Base-by-base conservation (phyloP, 2,797 vertebrate species). In the Phalanger gymnotis region DNA sequence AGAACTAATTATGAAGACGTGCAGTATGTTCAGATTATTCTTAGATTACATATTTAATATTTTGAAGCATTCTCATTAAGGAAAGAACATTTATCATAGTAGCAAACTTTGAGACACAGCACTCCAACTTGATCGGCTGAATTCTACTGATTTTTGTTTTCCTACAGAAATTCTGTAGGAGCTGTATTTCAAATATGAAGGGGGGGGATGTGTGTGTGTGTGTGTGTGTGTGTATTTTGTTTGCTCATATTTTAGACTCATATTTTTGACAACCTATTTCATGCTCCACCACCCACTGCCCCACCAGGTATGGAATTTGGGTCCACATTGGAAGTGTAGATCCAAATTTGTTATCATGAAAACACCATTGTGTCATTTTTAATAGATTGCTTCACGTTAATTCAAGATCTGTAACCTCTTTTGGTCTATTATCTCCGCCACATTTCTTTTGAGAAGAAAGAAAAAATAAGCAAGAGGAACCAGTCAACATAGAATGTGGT, bases 201-300 rank as follows among this genome's bases (percentile, higher is more conserved):
- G 90, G 92, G 91, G n/a, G 52, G 90, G 3, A 94, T 98, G 98
- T 96, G 95, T 93, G 56, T 95, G n/a, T 53, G 54, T 73, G 16
- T 73, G 31, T 73, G 6, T 40, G 0, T 81, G n/a, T 0, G n/a
- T 81, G 12, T 95, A 61, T 27, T 47, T 92, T 53, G 92, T 93
- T 96, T 92, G 97, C 97, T 98, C 96, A 97, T 98, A 98, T 98
- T 98, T 98, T 98, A 98, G 96, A 95, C 93, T 97, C 97, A 95
- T 94, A 98, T 98, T 98, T 98, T 97, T 98, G 98, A 98, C 98
- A 98, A 97, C 96, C 97, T 98, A 98, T 98, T 98, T 98, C 98
- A 96, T 96, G 98, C 97, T 97, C 98, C 98, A 97, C 95, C 98
- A 93, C 96, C 61, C 89, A 95, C 58, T 94, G 19, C 5, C 94